These are phyloP conservation scores for Brachionus rubens DNA, from an alignment of 1,140 invertebrate genomes.

Conservation along the genomic window DNA sequence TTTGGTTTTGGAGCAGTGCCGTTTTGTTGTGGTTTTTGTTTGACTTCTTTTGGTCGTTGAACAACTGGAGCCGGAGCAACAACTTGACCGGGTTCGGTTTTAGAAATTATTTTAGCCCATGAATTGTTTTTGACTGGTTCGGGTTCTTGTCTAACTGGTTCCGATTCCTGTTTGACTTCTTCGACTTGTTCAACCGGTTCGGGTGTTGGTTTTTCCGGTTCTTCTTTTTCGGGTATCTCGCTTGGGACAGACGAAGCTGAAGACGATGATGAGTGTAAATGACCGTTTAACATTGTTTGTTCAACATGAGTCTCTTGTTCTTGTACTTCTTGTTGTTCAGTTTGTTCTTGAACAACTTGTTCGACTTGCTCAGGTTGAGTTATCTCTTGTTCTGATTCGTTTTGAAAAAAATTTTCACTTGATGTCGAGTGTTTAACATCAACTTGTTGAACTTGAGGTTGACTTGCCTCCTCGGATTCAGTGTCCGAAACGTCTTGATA, in stretches of 20 bases:
- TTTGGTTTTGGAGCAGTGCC: not conserved
- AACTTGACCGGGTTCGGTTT: not conserved
- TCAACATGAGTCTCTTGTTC: not conserved
- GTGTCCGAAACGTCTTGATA: conserved; percentile 65
- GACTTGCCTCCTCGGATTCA: conserved; percentile 1
- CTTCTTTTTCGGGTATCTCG: conserved; percentile 6
- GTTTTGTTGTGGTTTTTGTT: not conserved
- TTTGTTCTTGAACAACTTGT: not conserved
- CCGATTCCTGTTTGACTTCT: not conserved
- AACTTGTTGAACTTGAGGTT: not conserved
- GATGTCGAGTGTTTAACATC: not conserved
- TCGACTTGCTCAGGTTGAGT: not conserved
- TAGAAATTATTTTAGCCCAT: conserved; percentile 39
- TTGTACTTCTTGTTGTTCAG: not conserved
- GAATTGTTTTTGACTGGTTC: conserved; percentile 19
- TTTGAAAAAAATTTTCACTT: not conserved
- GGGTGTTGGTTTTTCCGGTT: not conserved
- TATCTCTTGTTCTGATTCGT: not conserved
- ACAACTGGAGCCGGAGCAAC: not conserved
- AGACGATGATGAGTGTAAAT: conserved; percentile 13
- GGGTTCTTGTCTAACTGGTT: not conserved
- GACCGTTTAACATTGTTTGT: not conserved
- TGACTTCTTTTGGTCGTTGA: not conserved
- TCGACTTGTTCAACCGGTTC: not conserved
- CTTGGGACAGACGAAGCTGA: not conserved